phyloP scores from a whole-genome alignment of 2,797 vertebrate species.

The Lacerta viridis region DNA sequence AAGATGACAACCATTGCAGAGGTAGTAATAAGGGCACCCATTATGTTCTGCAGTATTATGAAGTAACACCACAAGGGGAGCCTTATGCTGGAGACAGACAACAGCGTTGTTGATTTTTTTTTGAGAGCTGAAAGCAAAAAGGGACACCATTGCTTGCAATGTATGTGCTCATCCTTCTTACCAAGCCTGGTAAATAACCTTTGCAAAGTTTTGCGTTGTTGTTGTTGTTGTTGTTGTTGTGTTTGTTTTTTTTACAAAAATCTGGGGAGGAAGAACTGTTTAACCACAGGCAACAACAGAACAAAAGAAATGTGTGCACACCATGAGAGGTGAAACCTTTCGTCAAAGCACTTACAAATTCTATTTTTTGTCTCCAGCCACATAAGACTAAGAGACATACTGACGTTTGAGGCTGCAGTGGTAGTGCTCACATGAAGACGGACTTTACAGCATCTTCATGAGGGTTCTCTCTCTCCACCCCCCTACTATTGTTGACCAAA shows the following conservation, averaged over 20 bases:
- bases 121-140: neutral
- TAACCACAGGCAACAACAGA: neutral
- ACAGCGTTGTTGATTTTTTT: neutral
- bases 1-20: neutral
- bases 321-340: neutral
- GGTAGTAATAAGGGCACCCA: neutral
- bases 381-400: neutral
- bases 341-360: neutral
- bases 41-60: neutral
- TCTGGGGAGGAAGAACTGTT: neutral
- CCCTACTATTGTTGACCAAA: conserved; percentile 14
- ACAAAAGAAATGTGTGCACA: neutral
- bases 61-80: neutral
- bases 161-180: neutral
- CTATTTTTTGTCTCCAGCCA: neutral
- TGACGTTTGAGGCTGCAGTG: neutral
- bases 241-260: neutral
- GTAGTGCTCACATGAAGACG: neutral
- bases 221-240: neutral
- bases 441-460: neutral
- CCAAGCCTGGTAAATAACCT: neutral
- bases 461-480: conserved; percentile 21
- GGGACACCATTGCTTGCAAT: neutral
- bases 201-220: conserved; percentile 1
- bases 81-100: neutral